Evolutionary conservation across 2,888 invertebrate species (phyloP), one percentile per base, ranked within the genome.

Genomic region (Ornithoptera priamus): DNA sequence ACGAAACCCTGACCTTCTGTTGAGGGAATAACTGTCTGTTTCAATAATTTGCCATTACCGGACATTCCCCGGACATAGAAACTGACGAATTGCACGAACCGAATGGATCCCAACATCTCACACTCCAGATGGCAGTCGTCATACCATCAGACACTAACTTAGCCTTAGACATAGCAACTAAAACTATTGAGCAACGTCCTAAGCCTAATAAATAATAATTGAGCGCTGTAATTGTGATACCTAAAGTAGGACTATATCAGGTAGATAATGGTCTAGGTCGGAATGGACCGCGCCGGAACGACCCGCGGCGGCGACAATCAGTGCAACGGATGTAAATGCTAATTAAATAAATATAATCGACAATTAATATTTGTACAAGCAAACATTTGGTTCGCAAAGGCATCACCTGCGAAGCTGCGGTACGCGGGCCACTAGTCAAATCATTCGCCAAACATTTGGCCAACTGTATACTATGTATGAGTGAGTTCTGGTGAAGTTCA

Each of bases 311-410:
- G 50, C 20, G n/a, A 50, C 39, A 22, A 17, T 12, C 50, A 61
- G 12, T 10, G 18, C 39, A 17, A 58, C 20, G 50, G 24, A 67
- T 66, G 22, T 20, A 10, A 67, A 53, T 62, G 53, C 57, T 64
- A 67, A 60, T 58, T 57, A 60, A 65, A 67, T 67, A 67, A 67
- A 67, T 63, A 67, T 64, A 17, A 64, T 18, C 46, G 36, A 8
- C 42, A n/a, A 22, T 17, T 46, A 61, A 64, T 70, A 66, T 71
- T 65, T 71, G 68, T 71, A 67, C 57, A 69, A 68, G 62, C 68
- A 71, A 71, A 58, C 67, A 67, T 61, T 50, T 56, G 18, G n/a
- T 62, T 50, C 46, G 22, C 18, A 15, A 46, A 12, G 46, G 15
- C 46, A 12, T 3, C 46, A 15, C 46, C 46, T 46, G 15, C 46